A percentile compares a stretch with the other conserved stretches of the same genome.
Evolutionary conservation across 2,797 vertebrate species (phyloP).

Genomic region (Steatocranus sp.): DNA sequence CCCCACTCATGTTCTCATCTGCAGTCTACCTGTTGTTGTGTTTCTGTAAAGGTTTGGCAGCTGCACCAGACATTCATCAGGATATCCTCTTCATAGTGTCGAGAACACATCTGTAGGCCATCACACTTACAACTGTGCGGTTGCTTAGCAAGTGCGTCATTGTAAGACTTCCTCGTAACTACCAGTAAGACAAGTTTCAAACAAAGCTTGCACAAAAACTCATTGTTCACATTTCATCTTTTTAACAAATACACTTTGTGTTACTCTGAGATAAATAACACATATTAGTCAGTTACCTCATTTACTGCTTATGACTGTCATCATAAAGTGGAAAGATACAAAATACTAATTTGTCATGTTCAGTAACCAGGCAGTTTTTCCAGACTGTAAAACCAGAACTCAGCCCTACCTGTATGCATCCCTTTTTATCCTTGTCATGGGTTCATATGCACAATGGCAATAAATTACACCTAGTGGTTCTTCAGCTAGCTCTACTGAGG

Average conservation of each 20-base stretch:
- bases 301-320: not conserved
- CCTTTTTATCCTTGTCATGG: not conserved
- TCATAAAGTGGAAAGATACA: not conserved
- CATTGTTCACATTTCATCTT: not conserved
- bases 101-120: slow-evolving; percentile 42
- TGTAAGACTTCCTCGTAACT: not conserved
- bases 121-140: not conserved
- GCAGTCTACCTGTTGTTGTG: not conserved
- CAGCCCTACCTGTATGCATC: not conserved
- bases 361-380: not conserved
- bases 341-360: not conserved
- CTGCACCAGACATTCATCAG: slow-evolving; percentile 3
- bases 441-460: not conserved
- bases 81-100: slow-evolving; percentile 26
- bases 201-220: not conserved
- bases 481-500: not conserved
- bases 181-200: not conserved
- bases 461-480: not conserved
- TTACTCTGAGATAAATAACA: not conserved
- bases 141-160: not conserved
- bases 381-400: not conserved
- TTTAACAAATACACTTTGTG: not conserved
- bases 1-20: not conserved
- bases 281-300: not conserved
- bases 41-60: slow-evolving; percentile 1